Conservation (phyloP, 2,113 vertebrate genomes). For the Etheostoma spectabile region DNA sequence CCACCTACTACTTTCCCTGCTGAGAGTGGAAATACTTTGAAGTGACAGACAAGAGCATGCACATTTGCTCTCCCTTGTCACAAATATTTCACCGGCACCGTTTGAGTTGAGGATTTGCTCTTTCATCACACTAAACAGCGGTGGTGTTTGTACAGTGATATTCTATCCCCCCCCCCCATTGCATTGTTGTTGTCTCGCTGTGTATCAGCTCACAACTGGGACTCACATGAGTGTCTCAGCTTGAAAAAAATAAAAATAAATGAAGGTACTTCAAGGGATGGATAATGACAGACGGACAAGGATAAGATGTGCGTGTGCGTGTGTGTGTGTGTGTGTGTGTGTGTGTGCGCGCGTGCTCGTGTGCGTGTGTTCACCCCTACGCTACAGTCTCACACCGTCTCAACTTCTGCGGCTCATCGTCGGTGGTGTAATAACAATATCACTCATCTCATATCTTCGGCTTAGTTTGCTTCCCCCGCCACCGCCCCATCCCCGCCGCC, state of each 20-base stretch:
- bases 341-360: slow-evolving; percentile 24
- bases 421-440: slow-evolving; percentile 75
- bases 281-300: slow-evolving; percentile 48
- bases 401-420: slow-evolving; percentile 74
- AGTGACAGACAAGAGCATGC: slow-evolving; percentile 40
- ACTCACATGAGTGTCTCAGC: slow-evolving; percentile 58
- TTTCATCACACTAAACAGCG: slow-evolving; percentile 64
- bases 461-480: slow-evolving; percentile 67
- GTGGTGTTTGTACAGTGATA: slow-evolving; percentile 45
- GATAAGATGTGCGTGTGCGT: slow-evolving; percentile 20
- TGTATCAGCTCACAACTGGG: slow-evolving; percentile 56
- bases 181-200: slow-evolving; percentile 54
- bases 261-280: slow-evolving; percentile 52
- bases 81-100: slow-evolving; percentile 16
- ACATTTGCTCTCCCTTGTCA: slow-evolving; percentile 35
- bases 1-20: slow-evolving; percentile 33
- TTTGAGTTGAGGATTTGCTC: slow-evolving; percentile 44
- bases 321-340: slow-evolving; percentile 22
- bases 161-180: neutral
- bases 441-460: slow-evolving; percentile 73
- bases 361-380: slow-evolving; percentile 14
- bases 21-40: slow-evolving; percentile 50
- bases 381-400: slow-evolving; percentile 52
- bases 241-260: slow-evolving; percentile 36
- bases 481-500: slow-evolving; percentile 30